Conservation (phyloP, 2,113 vertebrate genomes). For the Tetraodon nigroviridis region DNA sequence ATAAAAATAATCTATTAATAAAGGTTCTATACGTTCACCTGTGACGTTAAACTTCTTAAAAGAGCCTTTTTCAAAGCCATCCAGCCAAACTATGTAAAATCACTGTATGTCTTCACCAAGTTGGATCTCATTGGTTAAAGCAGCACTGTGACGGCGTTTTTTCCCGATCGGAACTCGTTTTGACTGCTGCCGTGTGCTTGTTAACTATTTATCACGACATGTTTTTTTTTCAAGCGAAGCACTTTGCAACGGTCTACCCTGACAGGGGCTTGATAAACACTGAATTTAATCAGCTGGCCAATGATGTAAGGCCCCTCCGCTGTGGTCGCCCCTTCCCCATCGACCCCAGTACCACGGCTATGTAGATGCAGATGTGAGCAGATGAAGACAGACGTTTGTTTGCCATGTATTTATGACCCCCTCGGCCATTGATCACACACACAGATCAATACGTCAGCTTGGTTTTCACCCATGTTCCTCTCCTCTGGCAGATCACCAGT, state of each 20-base stretch:
- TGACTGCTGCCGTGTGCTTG: too few relatives aligned
- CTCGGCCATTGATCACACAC: constrained; percentile 40
- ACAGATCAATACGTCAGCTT: constrained; percentile 54
- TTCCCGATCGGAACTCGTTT: too few relatives aligned
- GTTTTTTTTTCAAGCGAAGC: neutral
- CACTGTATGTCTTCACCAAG: too few relatives aligned
- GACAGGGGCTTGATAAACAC: constrained; percentile 33
- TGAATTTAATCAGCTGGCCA: constrained; percentile 58
- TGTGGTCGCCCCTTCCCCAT: constrained; percentile 24
- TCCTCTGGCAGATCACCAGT: constrained; percentile 39
- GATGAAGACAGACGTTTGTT: constrained; percentile 52
- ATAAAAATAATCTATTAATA: too few relatives aligned
- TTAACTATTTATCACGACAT: too few relatives aligned
- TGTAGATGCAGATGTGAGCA: constrained; percentile 55
- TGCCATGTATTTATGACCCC: constrained; percentile 25
- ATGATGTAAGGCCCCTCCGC: constrained; percentile 42
- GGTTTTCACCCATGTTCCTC: constrained; percentile 47
- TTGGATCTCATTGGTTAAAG: too few relatives aligned
- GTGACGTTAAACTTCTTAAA: too few relatives aligned
- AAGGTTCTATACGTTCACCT: too few relatives aligned
- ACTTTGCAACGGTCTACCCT: constrained; percentile 15
- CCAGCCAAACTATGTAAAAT: too few relatives aligned
- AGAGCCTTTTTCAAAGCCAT: too few relatives aligned
- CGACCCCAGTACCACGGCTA: constrained; percentile 48
- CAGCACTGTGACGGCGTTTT: too few relatives aligned